Percentiles rank a stretch among this genome's conserved stretches.
phyloP scores from a whole-genome alignment of 2,888 invertebrate species.

The Dromius quadrimaculatus region DNA sequence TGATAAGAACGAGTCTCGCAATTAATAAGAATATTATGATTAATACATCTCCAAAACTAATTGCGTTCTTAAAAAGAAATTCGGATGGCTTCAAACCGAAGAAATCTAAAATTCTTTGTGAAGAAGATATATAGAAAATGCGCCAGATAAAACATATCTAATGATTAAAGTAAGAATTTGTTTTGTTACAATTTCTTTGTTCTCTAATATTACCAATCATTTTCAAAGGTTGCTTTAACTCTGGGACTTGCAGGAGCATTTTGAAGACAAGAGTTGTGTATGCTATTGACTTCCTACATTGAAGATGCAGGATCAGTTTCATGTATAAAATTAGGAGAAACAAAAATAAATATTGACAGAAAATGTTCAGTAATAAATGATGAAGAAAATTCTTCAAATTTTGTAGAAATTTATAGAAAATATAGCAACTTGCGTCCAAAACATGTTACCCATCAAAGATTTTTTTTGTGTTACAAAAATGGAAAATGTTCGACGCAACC shows the following conservation, averaged over 20 bases:
- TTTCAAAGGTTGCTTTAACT: slow-evolving; percentile 3
- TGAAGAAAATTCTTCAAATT: slow-evolving; percentile 24
- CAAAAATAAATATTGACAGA: slow-evolving; percentile 14
- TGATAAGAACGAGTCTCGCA: neutral
- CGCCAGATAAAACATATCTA: slow-evolving; percentile 1
- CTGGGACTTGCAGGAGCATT: slow-evolving; percentile 1
- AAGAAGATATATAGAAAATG: neutral
- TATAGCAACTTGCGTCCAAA: slow-evolving; percentile 49
- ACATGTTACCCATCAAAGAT: slow-evolving; percentile 18
- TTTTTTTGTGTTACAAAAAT: slow-evolving; percentile 17
- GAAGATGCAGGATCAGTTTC: slow-evolving; percentile 3
- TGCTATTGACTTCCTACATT: neutral
- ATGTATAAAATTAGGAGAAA: slow-evolving; percentile 8
- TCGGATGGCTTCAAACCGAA: neutral
- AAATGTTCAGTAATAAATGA: slow-evolving; percentile 15
- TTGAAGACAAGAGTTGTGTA: slow-evolving; percentile 7
- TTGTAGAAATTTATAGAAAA: slow-evolving; percentile 39
- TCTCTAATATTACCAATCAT: neutral
- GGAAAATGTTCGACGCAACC: slow-evolving; percentile 13
- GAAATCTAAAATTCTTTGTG: slow-evolving; percentile 1
- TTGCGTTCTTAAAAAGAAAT: neutral
- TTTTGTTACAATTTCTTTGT: neutral
- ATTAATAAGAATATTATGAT: neutral
- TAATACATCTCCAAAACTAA: neutral
- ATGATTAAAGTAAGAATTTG: slow-evolving; percentile 8